Conservation (phyloP, 2,797 vertebrate species). For the Typhlichthys eigenmanni region DNA sequence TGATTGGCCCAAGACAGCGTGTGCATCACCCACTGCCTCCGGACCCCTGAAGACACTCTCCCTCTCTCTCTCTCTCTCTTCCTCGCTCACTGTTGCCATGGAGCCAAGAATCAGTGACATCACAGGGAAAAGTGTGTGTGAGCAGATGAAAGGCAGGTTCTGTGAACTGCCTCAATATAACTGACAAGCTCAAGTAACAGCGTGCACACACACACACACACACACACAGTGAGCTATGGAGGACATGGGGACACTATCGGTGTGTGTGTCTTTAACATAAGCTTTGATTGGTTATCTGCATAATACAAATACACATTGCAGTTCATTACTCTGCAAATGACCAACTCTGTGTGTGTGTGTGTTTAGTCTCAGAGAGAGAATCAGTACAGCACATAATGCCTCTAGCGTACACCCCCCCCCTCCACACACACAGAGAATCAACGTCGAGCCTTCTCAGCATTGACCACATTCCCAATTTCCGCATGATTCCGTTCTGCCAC, state of each 20-base stretch:
- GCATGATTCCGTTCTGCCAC: too few relatives aligned
- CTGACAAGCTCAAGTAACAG: constrained; percentile 18
- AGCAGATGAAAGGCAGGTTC: constrained; percentile 61
- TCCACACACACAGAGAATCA: constrained; percentile 12
- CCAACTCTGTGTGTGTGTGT: too few relatives aligned
- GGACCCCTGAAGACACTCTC: constrained; percentile 52
- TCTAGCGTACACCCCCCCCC: not conserved
- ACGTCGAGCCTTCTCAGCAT: not conserved
- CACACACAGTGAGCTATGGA: constrained; percentile 2
- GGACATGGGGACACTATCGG: too few relatives aligned
- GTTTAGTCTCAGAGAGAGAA: too few relatives aligned
- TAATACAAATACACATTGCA: not conserved
- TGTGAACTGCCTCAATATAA: constrained; percentile 33
- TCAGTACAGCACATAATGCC: too few relatives aligned
- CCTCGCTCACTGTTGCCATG: constrained; percentile 77
- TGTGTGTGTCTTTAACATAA: too few relatives aligned
- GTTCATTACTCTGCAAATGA: not conserved
- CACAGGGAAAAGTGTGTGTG: constrained; percentile 44
- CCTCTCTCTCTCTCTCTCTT: constrained; percentile 48
- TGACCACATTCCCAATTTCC: too few relatives aligned
- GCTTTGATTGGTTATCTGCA: not conserved
- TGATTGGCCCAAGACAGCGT: constrained; percentile 39
- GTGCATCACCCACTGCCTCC: constrained; percentile 43
- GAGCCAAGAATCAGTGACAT: constrained; percentile 75
- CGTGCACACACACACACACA: constrained; percentile 7